A percentile compares a stretch with the other conserved stretches of the same genome.
Conservation (phyloP, 1,140 invertebrate species). For the Adelges cooleyi region DNA sequence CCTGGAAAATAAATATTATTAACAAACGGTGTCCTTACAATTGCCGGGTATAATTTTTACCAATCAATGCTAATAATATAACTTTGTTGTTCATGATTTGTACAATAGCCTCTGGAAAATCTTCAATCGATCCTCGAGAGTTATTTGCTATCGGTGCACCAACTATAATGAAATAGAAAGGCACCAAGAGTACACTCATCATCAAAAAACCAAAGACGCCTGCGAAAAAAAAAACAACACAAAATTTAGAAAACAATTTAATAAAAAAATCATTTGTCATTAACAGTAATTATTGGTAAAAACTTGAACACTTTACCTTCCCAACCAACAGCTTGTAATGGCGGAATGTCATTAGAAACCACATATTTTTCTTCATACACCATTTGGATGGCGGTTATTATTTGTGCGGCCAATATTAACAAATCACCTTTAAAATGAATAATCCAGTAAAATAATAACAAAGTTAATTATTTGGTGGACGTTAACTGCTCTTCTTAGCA, state of each 20-base stretch:
- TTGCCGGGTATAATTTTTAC: slow-evolving; percentile 41
- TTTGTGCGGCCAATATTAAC: slow-evolving; percentile 76
- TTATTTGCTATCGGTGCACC: slow-evolving; percentile 63
- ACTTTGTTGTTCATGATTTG: slow-evolving; percentile 61
- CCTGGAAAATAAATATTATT: slow-evolving; percentile 41
- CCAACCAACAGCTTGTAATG: slow-evolving; percentile 79
- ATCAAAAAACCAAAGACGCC: slow-evolving; percentile 73
- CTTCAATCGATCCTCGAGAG: slow-evolving; percentile 68
- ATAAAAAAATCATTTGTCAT: not conserved
- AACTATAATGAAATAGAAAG: slow-evolving; percentile 73
- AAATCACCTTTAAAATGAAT: slow-evolving; percentile 58
- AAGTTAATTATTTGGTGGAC: too few species aligned
- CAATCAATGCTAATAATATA: slow-evolving; percentile 52
- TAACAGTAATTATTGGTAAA: not conserved
- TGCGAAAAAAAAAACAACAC: slow-evolving; percentile 35
- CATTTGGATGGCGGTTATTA: slow-evolving; percentile 84
- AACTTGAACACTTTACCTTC: slow-evolving; percentile 54
- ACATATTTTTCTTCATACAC: slow-evolving; percentile 90
- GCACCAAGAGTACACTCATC: slow-evolving; percentile 61
- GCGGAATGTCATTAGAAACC: slow-evolving; percentile 64
- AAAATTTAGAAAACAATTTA: slow-evolving; percentile 18
- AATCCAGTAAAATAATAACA: too few species aligned
- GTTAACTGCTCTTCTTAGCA: too few species aligned
- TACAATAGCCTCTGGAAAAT: slow-evolving; percentile 66
- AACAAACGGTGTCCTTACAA: not conserved